phyloP scores from a whole-genome alignment of 2,888 invertebrate genomes.

The Noctua fimbriata region DNA sequence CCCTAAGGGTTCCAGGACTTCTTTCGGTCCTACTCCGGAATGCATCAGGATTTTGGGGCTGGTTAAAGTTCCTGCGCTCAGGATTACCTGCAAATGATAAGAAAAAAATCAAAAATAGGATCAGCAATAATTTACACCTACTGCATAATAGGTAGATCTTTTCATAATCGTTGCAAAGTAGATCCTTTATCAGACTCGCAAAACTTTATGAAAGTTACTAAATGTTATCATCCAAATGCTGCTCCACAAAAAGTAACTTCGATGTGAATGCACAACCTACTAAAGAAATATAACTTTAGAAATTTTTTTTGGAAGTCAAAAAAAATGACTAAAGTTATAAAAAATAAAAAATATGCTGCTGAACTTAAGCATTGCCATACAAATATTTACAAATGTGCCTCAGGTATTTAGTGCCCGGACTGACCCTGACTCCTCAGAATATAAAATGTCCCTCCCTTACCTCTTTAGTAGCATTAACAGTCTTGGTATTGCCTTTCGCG shows the following conservation, averaged over 20 bases:
- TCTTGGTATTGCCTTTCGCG: constrained; percentile 75
- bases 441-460: constrained; percentile 68
- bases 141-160: neutral
- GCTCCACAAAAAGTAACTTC: neutral
- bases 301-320: too few species aligned
- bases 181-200: neutral
- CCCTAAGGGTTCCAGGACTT: constrained; percentile 85
- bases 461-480: constrained; percentile 87
- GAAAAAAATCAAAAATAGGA: neutral
- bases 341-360: too few species aligned
- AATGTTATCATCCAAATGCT: neutral
- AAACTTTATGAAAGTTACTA: neutral
- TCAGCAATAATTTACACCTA: neutral
- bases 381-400: neutral
- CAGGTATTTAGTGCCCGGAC: neutral
- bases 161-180: neutral
- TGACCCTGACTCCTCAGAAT: neutral
- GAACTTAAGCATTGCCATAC: too few species aligned
- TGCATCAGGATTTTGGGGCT: constrained; percentile 91
- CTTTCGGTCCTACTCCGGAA: constrained; percentile 91
- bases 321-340: too few species aligned
- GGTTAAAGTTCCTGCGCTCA: constrained; percentile 92
- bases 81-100: constrained; percentile 82
- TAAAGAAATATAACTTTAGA: neutral
- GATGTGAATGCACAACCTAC: neutral